Evolutionary conservation across 2,888 invertebrate species (phyloP).

Genomic region (Eristalinus sepulchralis): DNA sequence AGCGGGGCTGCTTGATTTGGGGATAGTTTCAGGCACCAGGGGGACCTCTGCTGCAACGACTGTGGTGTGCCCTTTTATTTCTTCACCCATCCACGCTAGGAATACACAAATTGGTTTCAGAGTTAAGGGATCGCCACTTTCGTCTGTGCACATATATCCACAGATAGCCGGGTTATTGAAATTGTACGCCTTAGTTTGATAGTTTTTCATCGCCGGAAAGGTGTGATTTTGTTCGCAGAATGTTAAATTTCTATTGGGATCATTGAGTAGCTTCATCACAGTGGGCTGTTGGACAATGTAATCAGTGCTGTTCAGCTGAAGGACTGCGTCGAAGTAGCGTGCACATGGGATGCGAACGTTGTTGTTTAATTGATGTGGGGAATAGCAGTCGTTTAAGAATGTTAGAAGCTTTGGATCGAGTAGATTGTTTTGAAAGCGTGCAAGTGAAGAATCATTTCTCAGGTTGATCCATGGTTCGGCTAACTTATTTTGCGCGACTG

Average conservation of each 20-base stretch:
- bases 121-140: background rate
- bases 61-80: background rate
- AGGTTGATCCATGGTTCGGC: slow-evolving; percentile 41
- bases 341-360: background rate
- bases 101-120: slow-evolving; percentile 43
- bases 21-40: background rate
- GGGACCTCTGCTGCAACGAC: background rate
- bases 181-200: background rate
- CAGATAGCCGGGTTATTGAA: slow-evolving; percentile 1
- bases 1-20: background rate
- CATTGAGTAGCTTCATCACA: background rate
- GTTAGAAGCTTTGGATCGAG: slow-evolving; percentile 32
- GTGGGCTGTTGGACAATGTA: background rate
- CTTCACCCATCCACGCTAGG: slow-evolving; percentile 46
- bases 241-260: background rate
- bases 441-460: slow-evolving; percentile 28
- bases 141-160: slow-evolving; percentile 4
- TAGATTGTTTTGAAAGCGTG: slow-evolving; percentile 40
- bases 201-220: slow-evolving; percentile 24
- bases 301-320: slow-evolving; percentile 35
- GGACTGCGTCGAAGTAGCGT: slow-evolving; percentile 36
- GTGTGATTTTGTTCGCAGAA: slow-evolving; percentile 30
- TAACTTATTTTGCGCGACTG: background rate
- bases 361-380: background rate
- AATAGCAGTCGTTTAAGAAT: slow-evolving; percentile 50